Base-by-base conservation (phyloP, 2,113 vertebrate species). In the Pelobates fuscus region DNA sequence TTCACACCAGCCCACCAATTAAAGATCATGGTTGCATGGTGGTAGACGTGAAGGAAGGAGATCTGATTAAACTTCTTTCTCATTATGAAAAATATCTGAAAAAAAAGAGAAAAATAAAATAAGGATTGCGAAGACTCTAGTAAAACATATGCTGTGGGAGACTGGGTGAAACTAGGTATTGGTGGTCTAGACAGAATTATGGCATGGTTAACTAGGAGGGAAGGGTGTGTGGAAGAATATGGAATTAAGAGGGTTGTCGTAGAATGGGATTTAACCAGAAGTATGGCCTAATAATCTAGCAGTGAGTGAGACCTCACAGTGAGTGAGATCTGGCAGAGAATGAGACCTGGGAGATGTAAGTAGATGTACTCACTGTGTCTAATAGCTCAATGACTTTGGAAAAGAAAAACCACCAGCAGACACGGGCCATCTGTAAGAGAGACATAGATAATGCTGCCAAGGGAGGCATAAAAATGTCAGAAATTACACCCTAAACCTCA, bases 1-100 rank as follows among this genome's bases (percentile, higher is more conserved):
- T 94, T 95, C 54, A 94, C 80, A 6, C 91, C 93, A 0, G 71
- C 78, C 89, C 90, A 94, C 86, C 90, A 94, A 84, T 82, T 94
- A 82, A 92, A 92, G 78, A 93, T 86, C 92, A 94, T 89, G 12
- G 91, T 91, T 70, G 80, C 82, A 0, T 94, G 94, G 77, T 94
- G 93, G 78, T 93, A 94, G 12, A 94, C 73, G 1, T 93, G 92
- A 37, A 95, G 92, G 78, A 94, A 94, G 0, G 89, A 93, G 77
- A 93, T 81, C 80, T 94, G 91, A 27, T 61, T 90, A 82, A 87
- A 85, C 80, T 94, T 93, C 84, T 95, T 92, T 78, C 84, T 78
- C 83, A 92, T 78, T 78, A 93, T 93, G 84, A 95, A 94, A 72
- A 95, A 92, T 8, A 94, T 12, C 93, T 95, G 80, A 21, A 78